Evolutionary conservation across 2,113 vertebrate species (phyloP), one percentile per base, ranked within the genome.

Genomic region (Epinephelus cyanopodus): DNA sequence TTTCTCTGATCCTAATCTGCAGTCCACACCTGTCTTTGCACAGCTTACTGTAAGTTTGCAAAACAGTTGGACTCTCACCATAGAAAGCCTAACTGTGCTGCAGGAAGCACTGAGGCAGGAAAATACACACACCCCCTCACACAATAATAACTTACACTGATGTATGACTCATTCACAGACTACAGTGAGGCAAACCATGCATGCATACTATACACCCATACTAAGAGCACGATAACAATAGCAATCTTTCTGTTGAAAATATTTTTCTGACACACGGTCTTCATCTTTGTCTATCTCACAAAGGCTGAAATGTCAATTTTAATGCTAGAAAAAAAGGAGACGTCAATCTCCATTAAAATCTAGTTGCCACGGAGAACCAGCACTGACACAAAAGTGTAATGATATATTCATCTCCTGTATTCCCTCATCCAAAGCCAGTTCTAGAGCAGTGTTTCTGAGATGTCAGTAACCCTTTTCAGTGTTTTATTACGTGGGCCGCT

Each of bases 401-500:
- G 58, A 67, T 37, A n/a, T 60, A 83, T 68, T 85, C 7, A 65
- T 76, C 33, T 54, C 23, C 33, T 60, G 63, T 66, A 37, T 79
- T 72, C 69, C 37, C 54, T 57, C 19, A 6, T 64, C 77, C 17
- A 45, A 47, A 50, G 39, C 6, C 29, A 18, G 37, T 50, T 77
- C 79, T 73, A 37, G 4, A 69, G 42, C 39, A 60, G 42, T 11
- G 19, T 53, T 54, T 6, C 42, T 54, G 19, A 71, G 52, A 61
- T 74, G 62, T 69, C 48, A 5, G 39, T 42, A 37, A 73, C 74
- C 29, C 73, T 71, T 77, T 54, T 79, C 57, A 47, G 29, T 15
- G 77, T 33, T 83, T 82, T 82, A 82, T 86, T 90, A 85, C 58
- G 74, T 80, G 68, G 71, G 53, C 62, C 74, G 80, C 79, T 53